phyloP scores from a whole-genome alignment of 2,113 vertebrate genomes.

The Megaceryle maxima region DNA sequence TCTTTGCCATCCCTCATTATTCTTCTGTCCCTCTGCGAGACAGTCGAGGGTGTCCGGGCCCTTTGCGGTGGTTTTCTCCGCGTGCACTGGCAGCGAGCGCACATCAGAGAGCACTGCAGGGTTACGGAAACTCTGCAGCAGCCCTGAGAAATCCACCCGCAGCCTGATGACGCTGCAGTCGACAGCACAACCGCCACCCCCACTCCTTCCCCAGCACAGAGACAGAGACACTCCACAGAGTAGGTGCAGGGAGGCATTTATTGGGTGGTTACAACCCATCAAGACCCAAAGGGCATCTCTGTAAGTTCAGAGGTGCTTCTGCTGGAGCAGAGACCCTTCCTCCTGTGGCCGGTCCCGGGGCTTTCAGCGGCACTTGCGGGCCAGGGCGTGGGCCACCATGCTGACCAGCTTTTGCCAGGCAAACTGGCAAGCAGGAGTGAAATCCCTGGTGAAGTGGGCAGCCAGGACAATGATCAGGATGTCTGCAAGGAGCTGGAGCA shows the following conservation, averaged over 20 bases:
- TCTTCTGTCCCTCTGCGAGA: too few relatives aligned
- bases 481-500: slow-evolving; percentile 79
- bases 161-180: rapidly evolving
- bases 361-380: slow-evolving; percentile 80
- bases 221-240: background rate
- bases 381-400: slow-evolving; percentile 80
- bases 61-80: too few relatives aligned
- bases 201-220: background rate
- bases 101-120: background rate
- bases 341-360: rapidly evolving
- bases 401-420: slow-evolving; percentile 80
- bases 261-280: background rate
- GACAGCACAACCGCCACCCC: rapidly evolving
- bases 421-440: slow-evolving; percentile 65
- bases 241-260: background rate
- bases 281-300: background rate
- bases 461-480: slow-evolving; percentile 77
- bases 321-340: background rate
- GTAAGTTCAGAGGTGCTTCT: rapidly evolving
- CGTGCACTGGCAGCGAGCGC: rapidly evolving
- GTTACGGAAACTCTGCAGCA: rapidly evolving
- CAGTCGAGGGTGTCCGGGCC: rapidly evolving
- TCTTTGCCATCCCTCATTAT: background rate
- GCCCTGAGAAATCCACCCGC: background rate
- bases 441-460: slow-evolving; percentile 56